Conservation (phyloP, 2,113 vertebrate genomes). For the Pygathrix nemaeus region DNA sequence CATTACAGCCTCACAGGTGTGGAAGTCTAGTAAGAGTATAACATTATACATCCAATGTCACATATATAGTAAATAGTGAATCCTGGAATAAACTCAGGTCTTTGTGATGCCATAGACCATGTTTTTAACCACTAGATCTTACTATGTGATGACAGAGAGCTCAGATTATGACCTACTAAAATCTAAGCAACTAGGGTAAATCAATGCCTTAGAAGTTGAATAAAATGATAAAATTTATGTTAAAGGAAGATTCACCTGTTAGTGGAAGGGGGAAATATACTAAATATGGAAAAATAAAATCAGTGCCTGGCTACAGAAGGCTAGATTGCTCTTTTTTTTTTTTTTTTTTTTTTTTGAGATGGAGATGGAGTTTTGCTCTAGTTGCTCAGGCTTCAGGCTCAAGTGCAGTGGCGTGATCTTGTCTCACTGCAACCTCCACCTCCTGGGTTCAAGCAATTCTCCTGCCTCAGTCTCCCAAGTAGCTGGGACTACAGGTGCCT, state of each 20-base stretch:
- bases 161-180: background rate
- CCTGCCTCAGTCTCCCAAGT: too few species aligned
- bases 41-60: background rate
- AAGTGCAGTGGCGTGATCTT: too few species aligned
- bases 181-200: background rate
- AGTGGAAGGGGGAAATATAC: background rate
- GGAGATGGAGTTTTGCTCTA: too few species aligned
- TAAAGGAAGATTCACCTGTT: constrained; percentile 8
- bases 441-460: too few species aligned
- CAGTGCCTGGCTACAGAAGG: background rate
- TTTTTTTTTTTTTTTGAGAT: too few species aligned
- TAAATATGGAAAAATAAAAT: background rate
- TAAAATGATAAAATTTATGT: background rate
- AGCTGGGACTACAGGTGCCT: too few species aligned
- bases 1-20: background rate
- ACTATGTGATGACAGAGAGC: background rate
- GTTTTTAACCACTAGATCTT: background rate
- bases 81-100: background rate
- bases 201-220: background rate
- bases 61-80: background rate
- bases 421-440: too few species aligned
- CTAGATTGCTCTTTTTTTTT: background rate
- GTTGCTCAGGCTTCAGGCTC: too few species aligned
- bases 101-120: background rate
- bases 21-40: background rate